Conservation (phyloP, 2,113 vertebrate genomes). For the Tringa solitaria region DNA sequence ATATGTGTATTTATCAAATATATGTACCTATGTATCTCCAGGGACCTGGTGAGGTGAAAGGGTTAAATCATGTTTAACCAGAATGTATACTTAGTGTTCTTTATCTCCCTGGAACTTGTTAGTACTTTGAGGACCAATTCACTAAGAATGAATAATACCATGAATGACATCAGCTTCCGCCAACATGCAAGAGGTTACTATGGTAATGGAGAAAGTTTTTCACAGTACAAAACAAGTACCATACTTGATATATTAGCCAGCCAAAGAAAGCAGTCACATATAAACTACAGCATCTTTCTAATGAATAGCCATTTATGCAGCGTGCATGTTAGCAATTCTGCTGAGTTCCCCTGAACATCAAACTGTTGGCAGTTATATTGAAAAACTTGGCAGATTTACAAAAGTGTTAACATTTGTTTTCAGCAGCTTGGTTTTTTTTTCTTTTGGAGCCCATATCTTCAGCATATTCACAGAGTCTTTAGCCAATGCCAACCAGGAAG, state of each 20-base stretch:
- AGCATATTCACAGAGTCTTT: slow-evolving; percentile 55
- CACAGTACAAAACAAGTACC: slow-evolving; percentile 75
- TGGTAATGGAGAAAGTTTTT: slow-evolving; percentile 86
- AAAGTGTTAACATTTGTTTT: slow-evolving; percentile 64
- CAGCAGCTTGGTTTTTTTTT: slow-evolving; percentile 11
- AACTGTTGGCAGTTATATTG: slow-evolving; percentile 68
- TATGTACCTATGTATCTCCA: not conserved
- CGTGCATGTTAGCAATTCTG: slow-evolving; percentile 62
- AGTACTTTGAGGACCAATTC: slow-evolving; percentile 79
- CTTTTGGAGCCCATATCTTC: slow-evolving; percentile 52
- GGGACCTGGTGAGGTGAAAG: slow-evolving; percentile 2
- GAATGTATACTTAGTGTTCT: slow-evolving; percentile 77
- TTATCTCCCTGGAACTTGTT: slow-evolving; percentile 79
- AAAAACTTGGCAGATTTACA: slow-evolving; percentile 72
- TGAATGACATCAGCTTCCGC: slow-evolving; percentile 92
- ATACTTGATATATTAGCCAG: slow-evolving; percentile 80
- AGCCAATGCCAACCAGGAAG: not conserved
- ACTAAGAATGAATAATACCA: slow-evolving; percentile 75
- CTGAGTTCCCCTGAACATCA: slow-evolving; percentile 64
- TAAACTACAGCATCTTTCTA: slow-evolving; percentile 62
- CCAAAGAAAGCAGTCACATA: slow-evolving; percentile 66
- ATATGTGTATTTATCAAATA: not conserved
- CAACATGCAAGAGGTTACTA: slow-evolving; percentile 85
- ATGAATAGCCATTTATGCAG: slow-evolving; percentile 68
- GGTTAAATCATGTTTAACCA: slow-evolving; percentile 72